Base-by-base conservation (phyloP, 2,113 vertebrate species). In the Nematolebias whitei region DNA sequence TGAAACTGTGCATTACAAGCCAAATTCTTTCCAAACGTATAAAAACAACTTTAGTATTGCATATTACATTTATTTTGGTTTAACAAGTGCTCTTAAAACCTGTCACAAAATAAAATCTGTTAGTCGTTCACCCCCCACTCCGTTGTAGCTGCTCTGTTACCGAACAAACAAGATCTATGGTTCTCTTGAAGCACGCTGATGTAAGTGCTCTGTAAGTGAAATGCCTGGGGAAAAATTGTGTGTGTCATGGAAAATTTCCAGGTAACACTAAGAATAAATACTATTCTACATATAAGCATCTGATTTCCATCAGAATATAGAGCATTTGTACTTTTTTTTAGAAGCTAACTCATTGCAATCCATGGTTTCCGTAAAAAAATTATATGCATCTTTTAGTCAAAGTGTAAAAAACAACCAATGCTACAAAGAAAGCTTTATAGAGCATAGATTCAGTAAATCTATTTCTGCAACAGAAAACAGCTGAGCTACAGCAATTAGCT, bases 371-470 rank as follows among this genome's bases (percentile, higher is more conserved):
- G 3, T 26, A 24, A 56, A 10, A 45, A 26, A 2, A 8, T 52
- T 35, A 14, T 14, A 22, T 38, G 58, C 12, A 50, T 71, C 50
- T 40, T 32, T 43, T 59, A 47, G 38, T 62, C 76, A 54, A 52
- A 15, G 22, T 44, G 39, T 48, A 47, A 15, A 44, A 63, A 57
- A 48, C 69, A 80, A 50, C 52, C 57, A 67, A 47, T 60, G 69
- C 68, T 59, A 22, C 40, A 47, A 52, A 60, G 53, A 64, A 58
- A 62, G 65, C 53, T 71, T 83, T 71, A 55, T 74, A 54, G 75
- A 74, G 69, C 26, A 66, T 50, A 71, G 54, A 83, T 76, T 64
- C 43, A 63, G 51, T 63, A 79, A 79, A 82, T 79, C 69, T 9
- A 2, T 44, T 71, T 22, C 35, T 38, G 58, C 22, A 1, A 50